Evolutionary conservation across 2,888 invertebrate species (phyloP).

Genomic region (Caenorhabditis becei): DNA sequence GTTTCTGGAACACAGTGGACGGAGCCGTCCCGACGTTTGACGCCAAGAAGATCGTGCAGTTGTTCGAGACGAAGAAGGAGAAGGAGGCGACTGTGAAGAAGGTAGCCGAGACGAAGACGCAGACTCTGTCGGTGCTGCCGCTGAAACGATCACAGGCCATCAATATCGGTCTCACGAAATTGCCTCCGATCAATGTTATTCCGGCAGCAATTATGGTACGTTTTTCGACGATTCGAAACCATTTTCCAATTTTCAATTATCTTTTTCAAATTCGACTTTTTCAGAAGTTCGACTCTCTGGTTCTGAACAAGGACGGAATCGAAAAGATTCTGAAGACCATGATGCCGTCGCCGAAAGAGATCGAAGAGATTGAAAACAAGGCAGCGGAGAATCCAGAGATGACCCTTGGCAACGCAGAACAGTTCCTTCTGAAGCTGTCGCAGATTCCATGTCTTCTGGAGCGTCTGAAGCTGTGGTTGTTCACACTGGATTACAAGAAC

Average conservation of each 20-base stretch:
- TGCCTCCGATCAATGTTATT: constrained; percentile 97
- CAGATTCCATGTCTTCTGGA: constrained; percentile 93
- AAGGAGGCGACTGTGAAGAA: constrained; percentile 85
- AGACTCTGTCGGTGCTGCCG: constrained; percentile 92
- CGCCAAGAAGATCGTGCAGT: constrained; percentile 93
- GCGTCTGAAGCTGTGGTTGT: constrained; percentile 96
- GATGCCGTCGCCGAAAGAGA: constrained; percentile 90
- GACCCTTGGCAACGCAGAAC: constrained; percentile 91
- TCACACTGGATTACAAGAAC: constrained; percentile 97
- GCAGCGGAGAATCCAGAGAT: constrained; percentile 90
- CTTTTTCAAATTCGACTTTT: too few relatives aligned
- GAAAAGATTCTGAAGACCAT: constrained; percentile 93
- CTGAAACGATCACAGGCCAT: constrained; percentile 98
- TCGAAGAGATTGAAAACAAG: constrained; percentile 70
- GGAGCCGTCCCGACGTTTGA: constrained; percentile 87
- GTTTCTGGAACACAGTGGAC: constrained; percentile 93
- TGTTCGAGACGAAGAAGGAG: constrained; percentile 93
- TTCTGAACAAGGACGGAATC: constrained; percentile 91
- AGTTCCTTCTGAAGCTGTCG: constrained; percentile 95
- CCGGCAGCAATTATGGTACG: constrained; percentile 88
- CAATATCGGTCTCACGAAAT: constrained; percentile 98
- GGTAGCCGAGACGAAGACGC: constrained; percentile 86
- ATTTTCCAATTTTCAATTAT: too few relatives aligned
- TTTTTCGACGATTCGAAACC: not conserved
- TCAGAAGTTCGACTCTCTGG: constrained; percentile 98